phyloP scores from a whole-genome alignment of 2,797 vertebrate genomes.

The Scolopax rusticola region DNA sequence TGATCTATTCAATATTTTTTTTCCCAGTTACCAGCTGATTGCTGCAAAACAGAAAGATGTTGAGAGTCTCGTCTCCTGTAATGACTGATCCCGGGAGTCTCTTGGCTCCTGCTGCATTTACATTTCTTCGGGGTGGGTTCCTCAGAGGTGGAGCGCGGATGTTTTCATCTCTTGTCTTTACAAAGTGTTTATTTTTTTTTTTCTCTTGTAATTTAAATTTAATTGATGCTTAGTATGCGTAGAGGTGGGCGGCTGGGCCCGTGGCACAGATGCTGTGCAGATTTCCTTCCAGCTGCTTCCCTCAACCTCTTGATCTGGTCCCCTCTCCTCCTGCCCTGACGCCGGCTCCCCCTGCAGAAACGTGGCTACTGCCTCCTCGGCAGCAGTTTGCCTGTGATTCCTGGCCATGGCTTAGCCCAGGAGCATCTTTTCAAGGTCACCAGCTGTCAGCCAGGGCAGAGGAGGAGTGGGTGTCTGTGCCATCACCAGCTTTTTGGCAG shows the following conservation, averaged over 20 bases:
- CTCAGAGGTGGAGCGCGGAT: not conserved
- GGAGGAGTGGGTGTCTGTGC: not conserved
- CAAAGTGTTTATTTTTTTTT: conserved; percentile 26
- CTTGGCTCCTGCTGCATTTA: conserved; percentile 45
- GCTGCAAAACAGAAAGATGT: conserved; percentile 55
- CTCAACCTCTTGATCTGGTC: not conserved
- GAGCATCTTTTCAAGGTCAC: not conserved
- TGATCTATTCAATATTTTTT: conserved; percentile 35
- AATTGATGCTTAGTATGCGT: conserved; percentile 26
- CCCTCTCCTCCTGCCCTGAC: not conserved
- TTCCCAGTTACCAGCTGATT: conserved; percentile 53
- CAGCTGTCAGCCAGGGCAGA: not conserved
- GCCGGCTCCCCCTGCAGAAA: not conserved
- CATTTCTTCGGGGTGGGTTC: conserved; percentile 52
- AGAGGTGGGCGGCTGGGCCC: not conserved
- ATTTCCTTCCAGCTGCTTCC: conserved; percentile 48
- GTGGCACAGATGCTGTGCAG: accelerated
- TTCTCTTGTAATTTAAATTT: conserved; percentile 1
- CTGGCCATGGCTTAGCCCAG: not conserved
- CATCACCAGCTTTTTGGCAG: not conserved
- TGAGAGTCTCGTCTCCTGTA: conserved; percentile 26
- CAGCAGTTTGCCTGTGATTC: not conserved
- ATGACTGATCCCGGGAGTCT: conserved; percentile 49
- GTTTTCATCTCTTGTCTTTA: conserved; percentile 41
- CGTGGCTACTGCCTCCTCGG: not conserved